phyloP scores from a whole-genome alignment of 1,140 invertebrate species.

The Heliothis virescens region DNA sequence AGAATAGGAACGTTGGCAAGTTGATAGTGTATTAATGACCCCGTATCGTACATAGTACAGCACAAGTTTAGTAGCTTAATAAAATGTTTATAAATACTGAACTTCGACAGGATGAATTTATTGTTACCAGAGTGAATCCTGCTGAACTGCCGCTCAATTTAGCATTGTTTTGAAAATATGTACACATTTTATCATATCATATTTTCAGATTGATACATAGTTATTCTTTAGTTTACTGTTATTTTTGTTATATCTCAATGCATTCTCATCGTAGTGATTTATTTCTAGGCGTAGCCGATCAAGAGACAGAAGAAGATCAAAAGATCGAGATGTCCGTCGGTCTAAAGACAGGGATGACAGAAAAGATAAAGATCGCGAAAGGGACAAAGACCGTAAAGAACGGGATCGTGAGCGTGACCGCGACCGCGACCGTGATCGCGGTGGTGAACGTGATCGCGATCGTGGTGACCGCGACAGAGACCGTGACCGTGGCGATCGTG shows the following conservation, averaged over 20 bases:
- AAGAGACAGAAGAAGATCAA: constrained; percentile 83
- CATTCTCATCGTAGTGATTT: constrained; percentile 27
- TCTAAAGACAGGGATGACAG: constrained; percentile 75
- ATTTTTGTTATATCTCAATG: not conserved
- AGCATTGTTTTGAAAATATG: too few relatives aligned
- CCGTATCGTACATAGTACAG: too few relatives aligned
- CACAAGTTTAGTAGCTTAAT: too few relatives aligned
- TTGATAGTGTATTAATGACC: too few relatives aligned
- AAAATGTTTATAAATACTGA: too few relatives aligned
- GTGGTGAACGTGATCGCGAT: constrained; percentile 64
- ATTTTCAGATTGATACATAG: too few relatives aligned
- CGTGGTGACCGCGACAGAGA: constrained; percentile 76
- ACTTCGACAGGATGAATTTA: too few relatives aligned
- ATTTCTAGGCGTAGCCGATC: constrained; percentile 83
- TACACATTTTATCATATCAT: too few relatives aligned
- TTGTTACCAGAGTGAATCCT: too few relatives aligned
- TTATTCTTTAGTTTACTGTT: not conserved
- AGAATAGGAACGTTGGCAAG: too few relatives aligned
- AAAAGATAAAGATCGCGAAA: constrained; percentile 58
- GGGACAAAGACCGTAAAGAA: constrained; percentile 46
- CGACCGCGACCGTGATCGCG: constrained; percentile 37
- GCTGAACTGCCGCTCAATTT: too few relatives aligned
- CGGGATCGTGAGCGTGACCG: constrained; percentile 74
- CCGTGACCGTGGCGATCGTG: constrained; percentile 59
- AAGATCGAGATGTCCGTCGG: constrained; percentile 72